Percentiles rank a stretch among this genome's conserved stretches.
These are phyloP conservation scores for Euzophera pinguis DNA, from an alignment of 2,888 invertebrate genomes.

Conservation along the genomic window DNA sequence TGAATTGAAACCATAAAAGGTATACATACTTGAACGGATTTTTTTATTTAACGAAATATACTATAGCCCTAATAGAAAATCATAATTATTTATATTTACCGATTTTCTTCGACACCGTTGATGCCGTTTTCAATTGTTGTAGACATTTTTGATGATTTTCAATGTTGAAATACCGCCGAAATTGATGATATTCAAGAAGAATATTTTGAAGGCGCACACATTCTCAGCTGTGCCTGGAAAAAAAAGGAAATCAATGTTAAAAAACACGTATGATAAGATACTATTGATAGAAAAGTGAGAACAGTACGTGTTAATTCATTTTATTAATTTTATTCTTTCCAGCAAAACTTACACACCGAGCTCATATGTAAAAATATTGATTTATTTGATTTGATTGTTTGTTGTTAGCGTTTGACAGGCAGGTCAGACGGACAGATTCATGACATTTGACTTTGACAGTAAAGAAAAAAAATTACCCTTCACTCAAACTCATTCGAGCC, in stretches of 20 bases:
- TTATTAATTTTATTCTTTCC: background rate
- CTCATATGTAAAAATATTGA: background rate
- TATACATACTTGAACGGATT: too few species aligned
- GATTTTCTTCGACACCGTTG: conserved; percentile 53
- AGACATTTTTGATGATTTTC: conserved; percentile 37
- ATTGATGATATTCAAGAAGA: conserved; percentile 11
- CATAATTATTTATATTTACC: conserved; percentile 40
- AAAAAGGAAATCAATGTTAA: background rate
- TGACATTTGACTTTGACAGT: too few species aligned
- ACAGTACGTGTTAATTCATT: background rate
- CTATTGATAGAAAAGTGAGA: background rate
- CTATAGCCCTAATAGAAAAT: background rate
- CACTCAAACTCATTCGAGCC: too few species aligned
- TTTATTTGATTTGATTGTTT: background rate
- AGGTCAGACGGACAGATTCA: too few species aligned
- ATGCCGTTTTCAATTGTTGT: conserved; percentile 61
- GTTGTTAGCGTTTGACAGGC: too few species aligned
- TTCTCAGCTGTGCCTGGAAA: conserved; percentile 20
- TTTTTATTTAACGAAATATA: background rate
- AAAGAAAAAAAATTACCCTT: too few species aligned
- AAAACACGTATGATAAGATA: background rate
- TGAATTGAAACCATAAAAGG: too few species aligned
- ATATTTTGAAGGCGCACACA: conserved; percentile 16
- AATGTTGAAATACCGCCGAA: conserved; percentile 11
- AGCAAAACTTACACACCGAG: background rate